These are phyloP conservation scores for Adelognathus sp. DNA, from an alignment of 2,888 invertebrate genomes.

Conservation along the genomic window DNA sequence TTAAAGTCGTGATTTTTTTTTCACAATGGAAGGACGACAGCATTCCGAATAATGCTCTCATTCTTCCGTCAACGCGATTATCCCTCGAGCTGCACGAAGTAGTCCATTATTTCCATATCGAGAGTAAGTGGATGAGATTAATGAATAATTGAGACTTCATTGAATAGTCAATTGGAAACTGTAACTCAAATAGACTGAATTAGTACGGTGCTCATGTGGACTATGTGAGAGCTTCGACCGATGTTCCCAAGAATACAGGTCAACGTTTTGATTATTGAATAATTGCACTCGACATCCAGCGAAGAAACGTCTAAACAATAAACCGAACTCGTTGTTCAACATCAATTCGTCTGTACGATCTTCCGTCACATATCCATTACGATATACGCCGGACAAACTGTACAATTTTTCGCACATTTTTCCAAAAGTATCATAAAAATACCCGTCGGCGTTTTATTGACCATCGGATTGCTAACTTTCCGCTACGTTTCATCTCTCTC, in stretches of 20 bases:
- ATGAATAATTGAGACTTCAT: background rate
- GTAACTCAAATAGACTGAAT: background rate
- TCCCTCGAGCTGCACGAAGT: background rate
- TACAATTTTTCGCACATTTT: background rate
- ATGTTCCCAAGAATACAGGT: too few relatives aligned
- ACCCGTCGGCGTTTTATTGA: slow-evolving; percentile 16
- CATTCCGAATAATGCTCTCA: background rate
- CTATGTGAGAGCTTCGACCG: too few relatives aligned
- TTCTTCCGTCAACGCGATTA: background rate
- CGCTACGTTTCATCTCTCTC: slow-evolving; percentile 20
- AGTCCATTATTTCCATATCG: background rate
- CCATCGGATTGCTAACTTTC: slow-evolving; percentile 14
- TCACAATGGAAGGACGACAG: too few relatives aligned
- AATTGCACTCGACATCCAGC: too few relatives aligned
- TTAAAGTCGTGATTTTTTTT: too few relatives aligned
- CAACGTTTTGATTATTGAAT: too few relatives aligned
- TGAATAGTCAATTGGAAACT: background rate
- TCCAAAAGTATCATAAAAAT: slow-evolving; percentile 14
- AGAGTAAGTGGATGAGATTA: background rate
- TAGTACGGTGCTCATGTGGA: background rate
- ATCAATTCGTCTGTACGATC: background rate
- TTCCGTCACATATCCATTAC: background rate
- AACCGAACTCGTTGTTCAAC: background rate
- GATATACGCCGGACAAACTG: background rate
- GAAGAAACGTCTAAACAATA: too few relatives aligned